A percentile compares a stretch with the other conserved stretches of the same genome.
These are phyloP conservation scores for Drosophila eugracilis DNA, from an alignment of 1,140 invertebrate species.

Conservation along the genomic window DNA sequence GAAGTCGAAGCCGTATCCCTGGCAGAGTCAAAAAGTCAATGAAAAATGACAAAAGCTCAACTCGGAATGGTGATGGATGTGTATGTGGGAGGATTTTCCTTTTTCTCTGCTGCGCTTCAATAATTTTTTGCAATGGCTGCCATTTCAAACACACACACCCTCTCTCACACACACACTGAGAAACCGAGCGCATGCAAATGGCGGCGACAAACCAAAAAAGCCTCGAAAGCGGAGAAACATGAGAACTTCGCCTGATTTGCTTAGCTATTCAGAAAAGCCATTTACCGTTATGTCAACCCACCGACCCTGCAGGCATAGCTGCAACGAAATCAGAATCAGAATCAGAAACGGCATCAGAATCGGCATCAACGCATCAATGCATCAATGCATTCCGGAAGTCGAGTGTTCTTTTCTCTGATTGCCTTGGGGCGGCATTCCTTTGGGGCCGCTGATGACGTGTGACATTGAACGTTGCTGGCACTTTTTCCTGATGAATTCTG, in stretches of 20 bases:
- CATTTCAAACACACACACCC: slow-evolving; percentile 31
- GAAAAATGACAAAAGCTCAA: slow-evolving; percentile 61
- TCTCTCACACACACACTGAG: slow-evolving; percentile 20
- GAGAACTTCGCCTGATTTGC: slow-evolving; percentile 66
- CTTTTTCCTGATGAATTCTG: slow-evolving; percentile 28
- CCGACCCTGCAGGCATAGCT: slow-evolving; percentile 8
- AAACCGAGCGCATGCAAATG: slow-evolving; percentile 40
- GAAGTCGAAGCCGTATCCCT: slow-evolving; percentile 31
- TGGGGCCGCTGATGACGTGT: slow-evolving; percentile 68
- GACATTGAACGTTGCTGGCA: slow-evolving; percentile 75
- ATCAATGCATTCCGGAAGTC: slow-evolving; percentile 61
- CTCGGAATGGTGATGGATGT: slow-evolving; percentile 40
- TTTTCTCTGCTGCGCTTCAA: slow-evolving; percentile 31
- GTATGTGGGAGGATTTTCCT: slow-evolving; percentile 1
- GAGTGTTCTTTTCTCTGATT: slow-evolving; percentile 64
- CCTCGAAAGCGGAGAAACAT: slow-evolving; percentile 10
- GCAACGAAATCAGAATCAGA: slow-evolving; percentile 11
- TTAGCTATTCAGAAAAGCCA: slow-evolving; percentile 68
- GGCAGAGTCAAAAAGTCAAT: slow-evolving; percentile 45
- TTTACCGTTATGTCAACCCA: slow-evolving; percentile 67
- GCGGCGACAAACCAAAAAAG: slow-evolving; percentile 24
- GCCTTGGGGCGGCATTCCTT: slow-evolving; percentile 39
- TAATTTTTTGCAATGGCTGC: slow-evolving; percentile 53
- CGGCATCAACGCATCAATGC: slow-evolving; percentile 46
- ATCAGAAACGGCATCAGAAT: neutral